Evolutionary conservation across 2,888 invertebrate species (phyloP).

Genomic region (Dryococelus australis): DNA sequence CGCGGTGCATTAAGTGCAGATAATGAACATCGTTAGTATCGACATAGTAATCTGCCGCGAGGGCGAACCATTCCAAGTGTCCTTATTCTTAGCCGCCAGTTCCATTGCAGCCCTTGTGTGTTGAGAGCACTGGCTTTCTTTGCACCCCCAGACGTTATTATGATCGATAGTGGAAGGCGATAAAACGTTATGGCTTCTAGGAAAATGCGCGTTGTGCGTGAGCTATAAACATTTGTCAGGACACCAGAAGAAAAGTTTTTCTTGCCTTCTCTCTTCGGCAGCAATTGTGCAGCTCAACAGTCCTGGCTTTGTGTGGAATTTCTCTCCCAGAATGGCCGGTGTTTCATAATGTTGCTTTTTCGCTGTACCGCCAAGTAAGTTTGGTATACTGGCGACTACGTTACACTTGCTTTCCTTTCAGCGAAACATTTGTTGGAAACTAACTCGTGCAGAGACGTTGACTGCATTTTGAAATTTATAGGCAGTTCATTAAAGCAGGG

Average conservation of each 20-base stretch:
- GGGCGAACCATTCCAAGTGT: background rate
- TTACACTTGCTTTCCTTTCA: no score
- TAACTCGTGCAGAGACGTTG: no score
- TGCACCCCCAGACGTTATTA: background rate
- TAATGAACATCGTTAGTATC: background rate
- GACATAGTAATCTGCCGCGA: background rate
- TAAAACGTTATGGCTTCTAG: background rate
- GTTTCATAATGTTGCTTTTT: no score
- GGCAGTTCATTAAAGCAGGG: no score
- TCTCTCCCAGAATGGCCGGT: no score
- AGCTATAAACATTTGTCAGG: slow-evolving; percentile 16
- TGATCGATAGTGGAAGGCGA: background rate
- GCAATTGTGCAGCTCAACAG: background rate
- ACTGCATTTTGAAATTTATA: no score
- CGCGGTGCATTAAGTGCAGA: no score
- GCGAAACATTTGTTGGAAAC: no score
- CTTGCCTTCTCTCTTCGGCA: background rate
- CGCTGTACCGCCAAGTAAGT: no score
- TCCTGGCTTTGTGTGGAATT: background rate
- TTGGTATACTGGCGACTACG: no score
- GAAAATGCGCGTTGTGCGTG: slow-evolving; percentile 9
- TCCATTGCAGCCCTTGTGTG: background rate
- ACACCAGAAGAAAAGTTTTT: background rate
- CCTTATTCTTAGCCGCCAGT: no score
- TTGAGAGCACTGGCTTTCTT: background rate